Evolutionary conservation across 2,888 invertebrate genomes (phyloP).

Genomic region (Hyposoter didymator): DNA sequence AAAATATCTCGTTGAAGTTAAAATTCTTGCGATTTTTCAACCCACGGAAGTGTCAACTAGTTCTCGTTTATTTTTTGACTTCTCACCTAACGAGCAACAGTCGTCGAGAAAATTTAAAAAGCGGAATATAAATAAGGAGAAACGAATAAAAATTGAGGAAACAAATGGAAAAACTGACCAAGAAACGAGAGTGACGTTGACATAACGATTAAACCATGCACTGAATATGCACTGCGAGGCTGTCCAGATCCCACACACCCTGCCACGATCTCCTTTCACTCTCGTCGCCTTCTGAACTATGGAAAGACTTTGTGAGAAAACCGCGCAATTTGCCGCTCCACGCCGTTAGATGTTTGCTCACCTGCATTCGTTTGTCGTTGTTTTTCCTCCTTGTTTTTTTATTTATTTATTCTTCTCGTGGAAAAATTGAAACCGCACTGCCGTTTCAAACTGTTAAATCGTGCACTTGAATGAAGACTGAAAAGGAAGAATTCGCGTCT

Average conservation of each 20-base stretch:
- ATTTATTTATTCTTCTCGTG: constrained; percentile 9
- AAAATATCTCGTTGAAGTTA: neutral
- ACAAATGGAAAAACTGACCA: neutral
- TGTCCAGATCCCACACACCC: constrained; percentile 48
- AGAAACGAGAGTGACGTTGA: constrained; percentile 61
- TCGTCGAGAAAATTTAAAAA: neutral
- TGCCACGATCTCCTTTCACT: constrained; percentile 63
- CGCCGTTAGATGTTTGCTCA: constrained; percentile 1
- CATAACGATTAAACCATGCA: constrained; percentile 71
- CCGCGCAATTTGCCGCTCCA: constrained; percentile 50
- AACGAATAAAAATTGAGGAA: neutral
- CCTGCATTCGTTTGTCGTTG: constrained; percentile 15
- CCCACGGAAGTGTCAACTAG: neutral
- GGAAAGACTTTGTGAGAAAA: constrained; percentile 60
- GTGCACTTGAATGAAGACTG: constrained; percentile 10
- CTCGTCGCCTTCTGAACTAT: constrained; percentile 46
- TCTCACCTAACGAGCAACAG: neutral
- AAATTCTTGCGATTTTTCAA: neutral
- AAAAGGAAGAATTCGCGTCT: neutral
- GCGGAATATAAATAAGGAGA: neutral
- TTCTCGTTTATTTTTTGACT: neutral
- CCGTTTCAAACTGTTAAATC: neutral
- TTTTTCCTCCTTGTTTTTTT: neutral
- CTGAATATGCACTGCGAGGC: constrained; percentile 41
- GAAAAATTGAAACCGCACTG: constrained; percentile 16